phyloP scores from a whole-genome alignment of 2,113 vertebrate genomes.

The Fregata magnificens region DNA sequence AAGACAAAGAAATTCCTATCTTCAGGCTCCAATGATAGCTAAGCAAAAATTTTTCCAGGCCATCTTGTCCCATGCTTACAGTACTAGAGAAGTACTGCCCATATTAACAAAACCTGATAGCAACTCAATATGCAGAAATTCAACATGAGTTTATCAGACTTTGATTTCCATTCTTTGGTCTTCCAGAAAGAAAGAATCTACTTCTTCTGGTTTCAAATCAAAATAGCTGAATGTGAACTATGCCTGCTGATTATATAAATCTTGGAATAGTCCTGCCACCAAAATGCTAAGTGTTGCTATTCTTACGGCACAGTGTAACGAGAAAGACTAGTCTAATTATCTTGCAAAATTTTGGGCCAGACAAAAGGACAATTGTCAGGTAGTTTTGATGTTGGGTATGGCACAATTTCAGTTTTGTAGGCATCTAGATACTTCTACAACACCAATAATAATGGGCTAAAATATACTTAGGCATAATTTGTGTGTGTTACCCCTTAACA shows the following conservation, averaged over 20 bases:
- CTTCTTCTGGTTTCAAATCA: not conserved
- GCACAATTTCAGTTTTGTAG: not conserved
- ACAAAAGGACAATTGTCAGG: not conserved
- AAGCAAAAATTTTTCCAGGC: not conserved
- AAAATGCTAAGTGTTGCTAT: not conserved
- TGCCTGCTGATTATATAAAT: not conserved
- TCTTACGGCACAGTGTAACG: fast-evolving
- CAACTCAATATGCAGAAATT: not conserved
- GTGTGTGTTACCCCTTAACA: not conserved
- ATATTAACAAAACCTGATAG: not conserved
- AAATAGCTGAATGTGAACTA: not conserved
- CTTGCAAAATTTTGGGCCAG: not conserved
- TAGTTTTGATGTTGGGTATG: not conserved
- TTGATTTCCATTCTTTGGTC: not conserved
- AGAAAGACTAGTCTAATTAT: not conserved
- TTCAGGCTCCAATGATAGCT: not conserved
- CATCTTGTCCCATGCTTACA: not conserved
- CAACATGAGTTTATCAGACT: not conserved
- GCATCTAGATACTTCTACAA: not conserved
- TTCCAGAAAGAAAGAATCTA: not conserved
- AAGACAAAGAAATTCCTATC: not conserved
- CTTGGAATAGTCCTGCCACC: not conserved
- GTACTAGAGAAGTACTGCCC: not conserved
- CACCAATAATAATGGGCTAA: not conserved
- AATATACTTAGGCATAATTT: not conserved